These are phyloP conservation scores for Rallus crepitans DNA, from an alignment of 2,797 vertebrate genomes.

Conservation along the genomic window DNA sequence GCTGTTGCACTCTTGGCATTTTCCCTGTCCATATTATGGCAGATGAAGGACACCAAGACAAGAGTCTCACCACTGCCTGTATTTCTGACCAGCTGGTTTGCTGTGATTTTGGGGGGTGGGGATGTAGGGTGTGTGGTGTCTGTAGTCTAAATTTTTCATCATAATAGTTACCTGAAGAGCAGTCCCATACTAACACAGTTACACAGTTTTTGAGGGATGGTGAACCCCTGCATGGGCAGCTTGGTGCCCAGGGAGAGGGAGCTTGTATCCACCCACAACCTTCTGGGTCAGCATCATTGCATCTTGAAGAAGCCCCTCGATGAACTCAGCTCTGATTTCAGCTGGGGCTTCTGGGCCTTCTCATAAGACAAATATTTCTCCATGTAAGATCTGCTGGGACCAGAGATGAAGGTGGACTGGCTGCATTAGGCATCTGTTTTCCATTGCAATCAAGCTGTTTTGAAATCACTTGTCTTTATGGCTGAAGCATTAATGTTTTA, in stretches of 20 bases:
- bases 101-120: too few species aligned
- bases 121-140: too few species aligned
- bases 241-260: not conserved
- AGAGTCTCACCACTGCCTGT: not conserved
- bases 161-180: not conserved
- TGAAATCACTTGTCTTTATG: not conserved
- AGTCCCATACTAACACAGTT: not conserved
- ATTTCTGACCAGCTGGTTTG: not conserved
- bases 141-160: not conserved
- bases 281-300: not conserved
- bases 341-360: not conserved
- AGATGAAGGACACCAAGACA: not conserved
- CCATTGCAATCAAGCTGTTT: not conserved
- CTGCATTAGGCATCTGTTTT: constrained; percentile 3
- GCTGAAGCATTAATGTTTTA: not conserved
- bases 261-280: not conserved
- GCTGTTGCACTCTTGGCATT: not conserved
- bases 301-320: not conserved
- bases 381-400: not conserved
- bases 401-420: not conserved
- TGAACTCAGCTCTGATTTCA: not conserved
- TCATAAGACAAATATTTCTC: not conserved
- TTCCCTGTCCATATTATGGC: not conserved
- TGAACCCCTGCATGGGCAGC: not conserved
- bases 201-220: fast-evolving